Percentiles rank a stretch among this genome's conserved stretches.
These are phyloP conservation scores for Tachyglossus aculeatus DNA, from an alignment of 2,797 vertebrate genomes.

Conservation along the genomic window DNA sequence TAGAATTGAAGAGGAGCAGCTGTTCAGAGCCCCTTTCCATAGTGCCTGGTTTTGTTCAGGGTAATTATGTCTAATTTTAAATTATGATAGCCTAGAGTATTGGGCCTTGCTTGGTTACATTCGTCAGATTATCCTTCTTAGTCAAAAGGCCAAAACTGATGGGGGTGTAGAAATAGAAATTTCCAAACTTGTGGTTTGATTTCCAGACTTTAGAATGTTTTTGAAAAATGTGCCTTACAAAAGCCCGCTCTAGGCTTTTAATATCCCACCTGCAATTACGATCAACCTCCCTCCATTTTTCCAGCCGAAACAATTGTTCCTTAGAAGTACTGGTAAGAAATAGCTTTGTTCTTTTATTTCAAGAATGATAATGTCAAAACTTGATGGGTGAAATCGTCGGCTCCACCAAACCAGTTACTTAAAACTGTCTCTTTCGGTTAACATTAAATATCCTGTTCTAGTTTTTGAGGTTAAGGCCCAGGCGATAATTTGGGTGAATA, in stretches of 20 bases:
- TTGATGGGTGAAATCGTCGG: slow-evolving; percentile 36
- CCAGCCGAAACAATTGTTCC: too few relatives aligned
- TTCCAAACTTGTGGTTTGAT: slow-evolving; percentile 42
- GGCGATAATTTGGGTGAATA: slow-evolving; percentile 46
- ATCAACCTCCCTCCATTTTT: too few relatives aligned
- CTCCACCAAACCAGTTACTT: slow-evolving; percentile 40
- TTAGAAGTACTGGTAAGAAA: slow-evolving; percentile 15
- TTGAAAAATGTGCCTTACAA: slow-evolving; percentile 25
- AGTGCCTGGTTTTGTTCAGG: slow-evolving; percentile 71
- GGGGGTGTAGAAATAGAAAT: slow-evolving; percentile 13
- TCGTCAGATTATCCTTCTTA: slow-evolving; percentile 44
- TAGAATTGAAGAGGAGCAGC: slow-evolving; percentile 71
- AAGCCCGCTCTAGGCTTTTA: neutral
- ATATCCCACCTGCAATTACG: too few relatives aligned
- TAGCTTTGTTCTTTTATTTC: slow-evolving; percentile 42
- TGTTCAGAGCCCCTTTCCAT: slow-evolving; percentile 65
- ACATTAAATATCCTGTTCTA: slow-evolving; percentile 43
- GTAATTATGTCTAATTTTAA: slow-evolving; percentile 74
- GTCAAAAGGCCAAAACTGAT: slow-evolving; percentile 46
- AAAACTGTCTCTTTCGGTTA: slow-evolving; percentile 54
- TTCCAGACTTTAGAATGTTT: slow-evolving; percentile 36
- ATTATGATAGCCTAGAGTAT: slow-evolving; percentile 72
- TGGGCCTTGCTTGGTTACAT: slow-evolving; percentile 64
- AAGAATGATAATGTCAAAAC: slow-evolving; percentile 13
- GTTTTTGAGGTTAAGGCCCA: slow-evolving; percentile 45